A percentile compares a stretch with the other conserved stretches of the same genome.
Evolutionary conservation across 2,797 vertebrate species (phyloP).

Genomic region (Peromyscus attwateri): DNA sequence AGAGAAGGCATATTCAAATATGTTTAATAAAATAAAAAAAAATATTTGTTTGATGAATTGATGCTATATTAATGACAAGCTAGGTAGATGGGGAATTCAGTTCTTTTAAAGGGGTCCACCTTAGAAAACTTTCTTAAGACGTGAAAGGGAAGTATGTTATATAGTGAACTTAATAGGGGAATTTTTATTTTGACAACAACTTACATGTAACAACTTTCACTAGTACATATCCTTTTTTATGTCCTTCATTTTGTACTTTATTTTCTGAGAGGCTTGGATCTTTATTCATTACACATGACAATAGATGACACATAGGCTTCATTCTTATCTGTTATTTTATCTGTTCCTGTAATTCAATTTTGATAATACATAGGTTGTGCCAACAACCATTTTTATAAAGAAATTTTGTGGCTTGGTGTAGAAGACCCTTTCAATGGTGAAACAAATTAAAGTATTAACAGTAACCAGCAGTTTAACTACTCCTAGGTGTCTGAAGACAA

Average conservation of each 20-base stretch:
- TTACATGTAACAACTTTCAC: slow-evolving; percentile 12
- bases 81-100: neutral
- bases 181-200: slow-evolving; percentile 19
- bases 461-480: slow-evolving; percentile 61
- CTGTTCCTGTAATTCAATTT: slow-evolving; percentile 79
- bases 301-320: slow-evolving; percentile 17
- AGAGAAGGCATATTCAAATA: neutral
- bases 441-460: slow-evolving; percentile 58
- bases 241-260: neutral
- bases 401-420: slow-evolving; percentile 45
- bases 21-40: neutral
- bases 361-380: slow-evolving; percentile 72
- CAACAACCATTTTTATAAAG: slow-evolving; percentile 70
- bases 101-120: neutral
- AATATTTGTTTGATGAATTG: neutral
- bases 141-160: neutral
- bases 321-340: slow-evolving; percentile 76
- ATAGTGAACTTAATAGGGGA: neutral
- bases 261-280: slow-evolving; percentile 75
- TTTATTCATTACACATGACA: slow-evolving; percentile 81
- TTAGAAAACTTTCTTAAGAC: neutral
- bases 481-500: slow-evolving; percentile 58
- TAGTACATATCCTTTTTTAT: neutral
- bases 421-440: neutral
- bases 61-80: neutral